Evolutionary conservation across 2,113 vertebrate species (phyloP).

Genomic region (Neodontobutis hainanensis): DNA sequence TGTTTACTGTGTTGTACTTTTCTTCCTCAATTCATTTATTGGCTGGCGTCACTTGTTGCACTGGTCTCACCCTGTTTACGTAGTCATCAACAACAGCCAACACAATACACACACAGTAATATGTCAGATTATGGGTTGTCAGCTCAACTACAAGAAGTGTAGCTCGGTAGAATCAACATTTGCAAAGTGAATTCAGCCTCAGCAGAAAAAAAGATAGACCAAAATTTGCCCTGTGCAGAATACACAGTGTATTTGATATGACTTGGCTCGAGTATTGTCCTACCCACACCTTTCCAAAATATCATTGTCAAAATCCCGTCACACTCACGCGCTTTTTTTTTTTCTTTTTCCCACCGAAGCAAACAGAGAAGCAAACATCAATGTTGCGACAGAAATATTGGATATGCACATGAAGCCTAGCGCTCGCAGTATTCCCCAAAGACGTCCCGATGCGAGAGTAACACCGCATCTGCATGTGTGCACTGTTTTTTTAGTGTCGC

Average conservation of each 20-base stretch:
- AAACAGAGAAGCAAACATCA: constrained; percentile 39
- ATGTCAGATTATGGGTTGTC: too few relatives aligned
- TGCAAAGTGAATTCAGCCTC: too few relatives aligned
- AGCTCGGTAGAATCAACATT: too few relatives aligned
- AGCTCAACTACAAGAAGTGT: too few relatives aligned
- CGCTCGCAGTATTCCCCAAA: constrained; percentile 28
- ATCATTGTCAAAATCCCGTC: constrained; percentile 38
- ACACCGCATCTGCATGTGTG: background rate
- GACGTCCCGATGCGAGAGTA: constrained; percentile 10
- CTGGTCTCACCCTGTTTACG: background rate
- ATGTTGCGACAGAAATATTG: constrained; percentile 29
- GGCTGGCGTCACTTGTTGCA: background rate
- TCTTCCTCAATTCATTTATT: background rate
- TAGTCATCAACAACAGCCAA: background rate
- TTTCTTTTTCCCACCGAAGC: constrained; percentile 21
- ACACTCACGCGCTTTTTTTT: constrained; percentile 4
- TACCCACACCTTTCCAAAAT: constrained; percentile 8
- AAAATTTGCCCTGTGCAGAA: constrained; percentile 30
- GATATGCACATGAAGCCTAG: constrained; percentile 38
- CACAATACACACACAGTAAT: too few relatives aligned
- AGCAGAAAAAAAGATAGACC: constrained; percentile 1
- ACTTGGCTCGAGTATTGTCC: constrained; percentile 25
- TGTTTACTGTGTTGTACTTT: background rate
- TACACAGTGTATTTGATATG: constrained; percentile 18
- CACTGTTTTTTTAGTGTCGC: constrained; percentile 12